phyloP scores from a whole-genome alignment of 2,888 invertebrate species.

The Caprella mutica region DNA sequence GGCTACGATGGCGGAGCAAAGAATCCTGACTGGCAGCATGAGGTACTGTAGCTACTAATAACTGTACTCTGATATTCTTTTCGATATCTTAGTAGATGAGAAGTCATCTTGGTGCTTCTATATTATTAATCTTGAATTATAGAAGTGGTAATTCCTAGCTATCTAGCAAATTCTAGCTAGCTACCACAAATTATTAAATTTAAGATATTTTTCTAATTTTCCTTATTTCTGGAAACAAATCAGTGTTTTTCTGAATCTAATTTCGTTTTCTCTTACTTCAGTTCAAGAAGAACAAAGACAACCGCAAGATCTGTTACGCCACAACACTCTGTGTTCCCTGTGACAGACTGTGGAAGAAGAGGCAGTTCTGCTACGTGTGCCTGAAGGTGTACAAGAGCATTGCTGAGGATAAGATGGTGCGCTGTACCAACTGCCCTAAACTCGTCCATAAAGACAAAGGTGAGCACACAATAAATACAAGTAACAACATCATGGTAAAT shows the following conservation, averaged over 20 bases:
- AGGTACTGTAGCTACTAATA: conserved; percentile 10
- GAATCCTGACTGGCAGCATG: conserved; percentile 34
- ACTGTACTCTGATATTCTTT: too few relatives aligned
- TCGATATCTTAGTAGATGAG: too few relatives aligned
- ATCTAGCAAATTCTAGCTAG: too few relatives aligned
- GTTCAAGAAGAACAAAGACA: conserved; percentile 32
- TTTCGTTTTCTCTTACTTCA: conserved; percentile 6
- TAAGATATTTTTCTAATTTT: too few relatives aligned
- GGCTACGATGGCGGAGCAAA: conserved; percentile 37
- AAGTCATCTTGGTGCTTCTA: too few relatives aligned
- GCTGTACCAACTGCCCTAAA: conserved; percentile 31
- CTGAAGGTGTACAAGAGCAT: conserved; percentile 32
- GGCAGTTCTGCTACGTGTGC: conserved; percentile 33
- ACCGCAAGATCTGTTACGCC: conserved; percentile 29
- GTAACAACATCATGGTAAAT: too few relatives aligned
- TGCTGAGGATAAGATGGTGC: conserved; percentile 32
- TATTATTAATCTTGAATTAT: too few relatives aligned
- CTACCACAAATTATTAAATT: too few relatives aligned
- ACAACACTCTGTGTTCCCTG: conserved; percentile 33
- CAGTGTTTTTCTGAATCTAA: not conserved
- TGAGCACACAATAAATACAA: too few relatives aligned
- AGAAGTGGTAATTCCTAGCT: too few relatives aligned
- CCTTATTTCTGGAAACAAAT: too few relatives aligned
- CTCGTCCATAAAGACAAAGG: conserved; percentile 24
- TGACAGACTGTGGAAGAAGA: conserved; percentile 31